A percentile compares a stretch with the other conserved stretches of the same genome.
phyloP scores from a whole-genome alignment of 2,888 invertebrate genomes.

The Cryptus armator region DNA sequence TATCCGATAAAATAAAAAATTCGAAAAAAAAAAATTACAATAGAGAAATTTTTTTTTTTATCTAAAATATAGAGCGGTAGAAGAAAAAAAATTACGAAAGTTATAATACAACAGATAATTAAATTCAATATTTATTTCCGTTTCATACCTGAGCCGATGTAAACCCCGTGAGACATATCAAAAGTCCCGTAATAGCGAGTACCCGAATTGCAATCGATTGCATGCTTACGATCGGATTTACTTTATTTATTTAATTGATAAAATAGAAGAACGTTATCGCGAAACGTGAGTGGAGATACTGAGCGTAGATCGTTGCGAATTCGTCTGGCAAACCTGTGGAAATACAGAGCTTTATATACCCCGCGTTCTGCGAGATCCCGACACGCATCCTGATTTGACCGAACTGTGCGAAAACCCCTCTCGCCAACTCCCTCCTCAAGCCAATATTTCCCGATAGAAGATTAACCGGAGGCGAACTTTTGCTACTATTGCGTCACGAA shows the following conservation, averaged over 20 bases:
- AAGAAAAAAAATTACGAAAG: neutral
- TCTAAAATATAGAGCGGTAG: no score
- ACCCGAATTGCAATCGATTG: constrained; percentile 14
- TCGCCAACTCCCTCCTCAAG: constrained; percentile 21
- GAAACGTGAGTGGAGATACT: constrained; percentile 8
- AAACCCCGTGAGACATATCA: constrained; percentile 45
- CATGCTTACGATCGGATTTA: constrained; percentile 20
- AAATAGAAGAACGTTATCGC: neutral
- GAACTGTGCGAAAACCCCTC: constrained; percentile 19
- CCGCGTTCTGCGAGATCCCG: neutral
- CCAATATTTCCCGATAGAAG: constrained; percentile 52
- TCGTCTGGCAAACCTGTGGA: constrained; percentile 42
- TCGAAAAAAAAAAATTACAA: no score
- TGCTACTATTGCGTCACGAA: constrained; percentile 13
- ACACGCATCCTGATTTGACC: constrained; percentile 46
- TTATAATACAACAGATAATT: neutral
- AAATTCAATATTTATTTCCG: neutral
- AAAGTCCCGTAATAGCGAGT: constrained; percentile 38
- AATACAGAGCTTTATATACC: constrained; percentile 59
- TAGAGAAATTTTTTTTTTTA: neutral
- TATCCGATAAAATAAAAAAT: no score
- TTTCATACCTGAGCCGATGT: constrained; percentile 55
- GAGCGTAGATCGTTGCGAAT: constrained; percentile 30
- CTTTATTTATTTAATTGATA: neutral
- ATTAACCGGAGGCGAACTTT: constrained; percentile 37